Base-by-base conservation (phyloP, 1,140 invertebrate genomes). In the Euwallacea similis region DNA sequence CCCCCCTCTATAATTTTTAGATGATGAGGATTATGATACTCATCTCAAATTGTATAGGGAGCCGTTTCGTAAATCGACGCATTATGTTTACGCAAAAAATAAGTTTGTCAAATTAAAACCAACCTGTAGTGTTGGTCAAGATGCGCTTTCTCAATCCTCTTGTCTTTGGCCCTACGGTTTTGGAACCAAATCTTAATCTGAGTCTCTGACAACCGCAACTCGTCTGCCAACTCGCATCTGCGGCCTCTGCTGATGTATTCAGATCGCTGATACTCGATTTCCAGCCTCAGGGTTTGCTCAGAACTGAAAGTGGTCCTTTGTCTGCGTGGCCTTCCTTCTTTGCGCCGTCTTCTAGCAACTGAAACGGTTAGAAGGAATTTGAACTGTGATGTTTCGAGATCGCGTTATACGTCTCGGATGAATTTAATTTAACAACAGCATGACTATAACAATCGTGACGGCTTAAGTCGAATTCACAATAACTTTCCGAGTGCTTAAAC, bases 121-220 rank as follows among this genome's bases (percentile, higher is more conserved):
- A 84, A 96, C 95, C 95, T 91, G 81, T 94, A 94, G 73, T 96
- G 94, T 77, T 97, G 95, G 84, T 98, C 96, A 41, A 96, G 84
- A 66, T 97, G 94, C 0, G 95, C 95, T 78, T 98, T 98, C 79
- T 98, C 95, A 69, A 98, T 95, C 60, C 96, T 85, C 83, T 98
- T 98, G 78, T 98, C 95, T 82, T 98, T 98, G 7, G 96, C 96
- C 73, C 96, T 85, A 58, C 96, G 85, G 82, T 98, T 98, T 82
- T 98, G 96, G 80, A 97, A 98, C 96, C 96, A 97, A 71, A 97
- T 97, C 83, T 97, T 97, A 61, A 97, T 95, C 84, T 96, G 94
- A 0, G 95, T 97, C 82, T 98, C 96, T 2, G 93, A 94, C 7
- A 98, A 84, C 56, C 87, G 85, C 21, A 98, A 81, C 0, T 89